Evolutionary conservation across 2,797 vertebrate genomes (phyloP), one percentile per base, ranked within the genome.

Genomic region (Scarus forsteni): DNA sequence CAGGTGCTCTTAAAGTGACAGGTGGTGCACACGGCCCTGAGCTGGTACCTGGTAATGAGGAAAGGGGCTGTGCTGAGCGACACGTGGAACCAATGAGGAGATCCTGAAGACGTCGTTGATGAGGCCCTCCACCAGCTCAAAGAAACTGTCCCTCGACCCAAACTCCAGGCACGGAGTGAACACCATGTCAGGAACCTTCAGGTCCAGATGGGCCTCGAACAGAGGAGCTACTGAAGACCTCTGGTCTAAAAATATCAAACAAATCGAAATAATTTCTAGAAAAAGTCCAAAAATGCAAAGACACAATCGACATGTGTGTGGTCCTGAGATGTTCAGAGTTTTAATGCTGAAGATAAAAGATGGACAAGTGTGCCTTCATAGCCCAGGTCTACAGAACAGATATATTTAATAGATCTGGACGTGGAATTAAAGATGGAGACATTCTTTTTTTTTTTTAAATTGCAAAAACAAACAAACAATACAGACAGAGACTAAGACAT

Each of bases 31-130:
- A 6, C 36, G 7, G 34, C 38, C 38, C 35, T 50, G 12, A 38
- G 48, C 11, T 61, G 9, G 58, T 93, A 99, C 98, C 97, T 98
- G 97, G 82, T 99, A 99, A 86, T 98, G 93, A 27, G 89, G 91
- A 62, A 73, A 93, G 15, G 75, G 63, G 0, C 71, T 88, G 66
- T 95, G 90, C 50, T 88, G 13, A 0, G 95, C 92, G 12, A 99
- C 85, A 8, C 96, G 92, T 0, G 95, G 94, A 54, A 99, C 93
- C 75, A 99, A 77, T 0, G 97, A 95, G 0, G 97, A 94, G 7
- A 95, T 92, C 42, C 75, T 88, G 85, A 94, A 99, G 75, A 98
- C 86, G 49, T 95, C 93, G 1, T 74, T 93, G 67, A 97, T 70
- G 6, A 99, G 93, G 55, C 85, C 77, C 53, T 98, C 95, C 16